Evolutionary conservation across 2,888 invertebrate species (phyloP).

Genomic region (Eristalis arbustorum): DNA sequence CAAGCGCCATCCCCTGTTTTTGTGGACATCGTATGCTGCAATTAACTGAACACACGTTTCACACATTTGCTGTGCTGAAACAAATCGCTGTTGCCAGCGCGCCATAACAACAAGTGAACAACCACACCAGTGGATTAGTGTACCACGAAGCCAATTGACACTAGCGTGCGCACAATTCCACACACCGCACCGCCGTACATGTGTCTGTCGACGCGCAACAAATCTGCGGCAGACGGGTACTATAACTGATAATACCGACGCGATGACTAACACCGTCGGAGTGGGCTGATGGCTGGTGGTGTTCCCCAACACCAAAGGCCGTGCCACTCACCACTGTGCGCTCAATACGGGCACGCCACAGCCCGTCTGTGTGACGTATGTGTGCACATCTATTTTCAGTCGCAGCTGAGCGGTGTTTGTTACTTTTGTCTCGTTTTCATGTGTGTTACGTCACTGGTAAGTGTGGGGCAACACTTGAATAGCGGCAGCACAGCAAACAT

Average conservation of each 20-base stretch:
- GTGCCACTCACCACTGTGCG: not conserved
- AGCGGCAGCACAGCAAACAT: constrained; percentile 7
- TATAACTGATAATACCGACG: constrained; percentile 37
- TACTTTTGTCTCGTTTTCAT: constrained; percentile 11
- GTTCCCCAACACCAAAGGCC: constrained; percentile 41
- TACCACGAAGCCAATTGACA: not conserved
- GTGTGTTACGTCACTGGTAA: constrained; percentile 56
- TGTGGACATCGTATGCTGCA: not conserved
- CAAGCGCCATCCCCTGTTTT: not conserved
- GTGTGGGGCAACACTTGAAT: constrained; percentile 29
- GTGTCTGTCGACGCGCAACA: constrained; percentile 24
- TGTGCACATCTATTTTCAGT: constrained; percentile 20
- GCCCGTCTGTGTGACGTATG: constrained; percentile 39
- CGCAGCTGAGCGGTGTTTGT: not conserved
- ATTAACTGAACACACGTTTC: not conserved
- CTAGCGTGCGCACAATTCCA: constrained; percentile 1
- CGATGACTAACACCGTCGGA: constrained; percentile 32
- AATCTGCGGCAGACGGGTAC: not conserved
- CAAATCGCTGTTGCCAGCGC: not conserved
- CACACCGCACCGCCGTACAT: not conserved
- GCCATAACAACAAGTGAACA: not conserved
- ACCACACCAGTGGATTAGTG: not conserved
- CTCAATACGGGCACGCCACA: constrained; percentile 2
- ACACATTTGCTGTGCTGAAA: not conserved
- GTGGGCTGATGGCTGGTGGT: constrained; percentile 12